Percentiles rank a stretch among this genome's conserved stretches.
These are phyloP conservation scores for Bilobella aurantiaca DNA, from an alignment of 1,140 invertebrate species.

Conservation along the genomic window DNA sequence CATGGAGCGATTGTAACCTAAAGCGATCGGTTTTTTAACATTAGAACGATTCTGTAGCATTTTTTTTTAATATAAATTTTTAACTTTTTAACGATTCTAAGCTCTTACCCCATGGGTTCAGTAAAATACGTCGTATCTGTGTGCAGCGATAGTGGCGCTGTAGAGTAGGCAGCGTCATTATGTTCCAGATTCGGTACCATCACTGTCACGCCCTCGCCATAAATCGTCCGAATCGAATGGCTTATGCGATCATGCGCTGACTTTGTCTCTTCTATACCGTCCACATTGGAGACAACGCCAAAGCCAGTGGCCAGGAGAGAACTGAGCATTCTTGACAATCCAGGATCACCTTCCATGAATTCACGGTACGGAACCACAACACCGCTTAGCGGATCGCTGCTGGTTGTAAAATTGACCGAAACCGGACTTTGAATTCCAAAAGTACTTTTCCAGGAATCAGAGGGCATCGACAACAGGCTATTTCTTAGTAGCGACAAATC, in stretches of 20 bases:
- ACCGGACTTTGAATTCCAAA: not conserved
- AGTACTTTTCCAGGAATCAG: not conserved
- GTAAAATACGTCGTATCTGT: conserved; percentile 31
- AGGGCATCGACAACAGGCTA: not conserved
- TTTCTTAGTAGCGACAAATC: conserved; percentile 16
- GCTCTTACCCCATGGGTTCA: conserved; percentile 27
- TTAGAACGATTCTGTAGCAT: too few relatives aligned
- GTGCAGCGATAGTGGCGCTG: conserved; percentile 21
- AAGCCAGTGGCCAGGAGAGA: conserved; percentile 19
- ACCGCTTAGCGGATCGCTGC: not conserved
- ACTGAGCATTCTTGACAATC: conserved; percentile 19
- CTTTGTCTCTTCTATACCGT: conserved; percentile 13
- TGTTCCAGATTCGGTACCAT: conserved; percentile 18
- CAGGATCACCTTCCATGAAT: conserved; percentile 19
- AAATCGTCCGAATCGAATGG: conserved; percentile 28
- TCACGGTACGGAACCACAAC: conserved; percentile 10
- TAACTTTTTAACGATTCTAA: not conserved
- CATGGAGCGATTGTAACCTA: conserved; percentile 51
- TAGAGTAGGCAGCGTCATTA: conserved; percentile 29
- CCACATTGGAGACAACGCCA: conserved; percentile 18
- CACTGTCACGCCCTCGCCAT: conserved; percentile 17
- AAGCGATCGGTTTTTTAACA: too few relatives aligned
- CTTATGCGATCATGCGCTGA: conserved; percentile 20
- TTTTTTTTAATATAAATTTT: not conserved
- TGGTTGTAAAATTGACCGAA: not conserved